phyloP scores from a whole-genome alignment of 2,113 vertebrate species.

The Entelurus aequoreus region DNA sequence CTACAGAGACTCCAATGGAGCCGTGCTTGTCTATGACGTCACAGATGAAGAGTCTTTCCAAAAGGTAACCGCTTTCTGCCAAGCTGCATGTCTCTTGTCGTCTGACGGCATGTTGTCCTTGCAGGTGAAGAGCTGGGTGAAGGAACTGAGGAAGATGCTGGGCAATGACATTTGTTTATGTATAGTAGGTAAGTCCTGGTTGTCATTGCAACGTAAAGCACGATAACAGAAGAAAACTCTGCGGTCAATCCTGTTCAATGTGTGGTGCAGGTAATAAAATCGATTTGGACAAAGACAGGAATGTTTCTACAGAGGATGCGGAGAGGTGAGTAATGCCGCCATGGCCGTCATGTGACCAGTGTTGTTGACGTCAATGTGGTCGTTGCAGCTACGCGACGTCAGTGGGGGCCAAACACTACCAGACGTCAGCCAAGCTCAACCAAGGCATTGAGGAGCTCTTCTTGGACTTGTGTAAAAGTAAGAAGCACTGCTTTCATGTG shows the following conservation, averaged over 20 bases:
- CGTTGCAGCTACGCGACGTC: constrained; percentile 87
- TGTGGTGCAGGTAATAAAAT: constrained; percentile 88
- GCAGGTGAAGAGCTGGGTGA: constrained; percentile 99
- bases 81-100: not conserved
- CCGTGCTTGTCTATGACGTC: constrained; percentile 95
- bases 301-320: constrained; percentile 93
- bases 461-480: constrained; percentile 98
- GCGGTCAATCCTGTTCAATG: not conserved
- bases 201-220: not conserved
- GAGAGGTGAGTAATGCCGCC: constrained; percentile 78
- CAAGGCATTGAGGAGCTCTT: constrained; percentile 99
- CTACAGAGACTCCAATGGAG: constrained; percentile 98
- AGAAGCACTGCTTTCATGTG: constrained; percentile 24
- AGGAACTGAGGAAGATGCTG: constrained; percentile 98
- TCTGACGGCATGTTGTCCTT: constrained; percentile 5
- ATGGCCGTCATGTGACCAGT: no score
- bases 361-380: not conserved
- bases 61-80: constrained; percentile 74
- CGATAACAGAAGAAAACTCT: not conserved
- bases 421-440: constrained; percentile 96
- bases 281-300: constrained; percentile 96
- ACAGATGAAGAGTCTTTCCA: constrained; percentile 99
- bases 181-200: constrained; percentile 90
- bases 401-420: constrained; percentile 97
- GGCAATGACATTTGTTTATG: constrained; percentile 99